Evolutionary conservation across 1,140 invertebrate species (phyloP).

Genomic region (Campoletis sonorensis): DNA sequence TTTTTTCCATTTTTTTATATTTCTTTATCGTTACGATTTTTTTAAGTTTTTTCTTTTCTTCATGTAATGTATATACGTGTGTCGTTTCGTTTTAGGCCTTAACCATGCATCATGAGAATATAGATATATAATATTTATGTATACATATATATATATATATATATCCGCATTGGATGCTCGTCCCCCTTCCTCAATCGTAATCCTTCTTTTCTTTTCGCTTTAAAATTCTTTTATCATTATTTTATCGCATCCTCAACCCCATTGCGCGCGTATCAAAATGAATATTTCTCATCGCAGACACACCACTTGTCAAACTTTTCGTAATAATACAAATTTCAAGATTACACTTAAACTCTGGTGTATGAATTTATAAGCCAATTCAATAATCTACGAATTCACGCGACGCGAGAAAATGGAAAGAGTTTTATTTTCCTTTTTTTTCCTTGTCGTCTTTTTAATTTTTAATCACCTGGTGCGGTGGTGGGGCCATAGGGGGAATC

Average conservation of each 20-base stretch:
- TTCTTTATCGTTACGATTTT: slow-evolving; percentile 25
- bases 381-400: background rate
- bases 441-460: slow-evolving; percentile 20
- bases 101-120: slow-evolving; percentile 59
- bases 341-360: background rate
- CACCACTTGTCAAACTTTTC: background rate
- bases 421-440: slow-evolving; percentile 43
- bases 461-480: slow-evolving; percentile 22
- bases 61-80: slow-evolving; percentile 41
- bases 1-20: slow-evolving; percentile 28
- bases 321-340: slow-evolving; percentile 27
- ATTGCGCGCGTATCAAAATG: background rate
- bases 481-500: slow-evolving; percentile 41
- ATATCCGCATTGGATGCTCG: slow-evolving; percentile 49
- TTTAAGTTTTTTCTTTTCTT: too few relatives aligned
- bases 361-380: slow-evolving; percentile 32
- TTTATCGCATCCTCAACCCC: slow-evolving; percentile 10
- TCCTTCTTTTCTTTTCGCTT: background rate
- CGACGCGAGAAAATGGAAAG: slow-evolving; percentile 15
- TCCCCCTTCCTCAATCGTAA: background rate
- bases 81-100: slow-evolving; percentile 62
- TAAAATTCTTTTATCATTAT: slow-evolving; percentile 35
- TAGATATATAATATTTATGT: slow-evolving; percentile 47
- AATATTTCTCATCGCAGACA: background rate
- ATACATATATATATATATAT: slow-evolving; percentile 40